phyloP scores from a whole-genome alignment of 2,113 vertebrate species.

The Pomatorhinus ruficollis region DNA sequence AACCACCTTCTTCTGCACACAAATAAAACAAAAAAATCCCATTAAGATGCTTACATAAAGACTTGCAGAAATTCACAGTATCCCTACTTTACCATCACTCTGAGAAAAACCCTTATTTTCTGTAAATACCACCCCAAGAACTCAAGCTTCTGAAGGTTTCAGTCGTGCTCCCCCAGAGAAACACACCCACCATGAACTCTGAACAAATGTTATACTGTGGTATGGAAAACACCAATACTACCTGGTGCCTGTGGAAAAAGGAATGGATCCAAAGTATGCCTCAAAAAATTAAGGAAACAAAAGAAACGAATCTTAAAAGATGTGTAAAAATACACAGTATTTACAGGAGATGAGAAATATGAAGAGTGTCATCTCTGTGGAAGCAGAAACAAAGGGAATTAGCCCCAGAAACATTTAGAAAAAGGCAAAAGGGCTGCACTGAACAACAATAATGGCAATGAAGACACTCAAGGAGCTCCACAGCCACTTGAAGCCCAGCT shows the following conservation, averaged over 20 bases:
- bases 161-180: neutral
- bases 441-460: neutral
- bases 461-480: neutral
- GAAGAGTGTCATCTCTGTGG: neutral
- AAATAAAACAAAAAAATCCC: neutral
- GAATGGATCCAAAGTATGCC: neutral
- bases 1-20: neutral
- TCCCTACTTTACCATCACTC: neutral
- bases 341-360: neutral
- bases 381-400: neutral
- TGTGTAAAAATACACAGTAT: neutral
- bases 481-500: neutral
- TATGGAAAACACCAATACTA: neutral
- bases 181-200: neutral
- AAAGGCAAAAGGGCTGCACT: neutral
- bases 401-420: neutral
- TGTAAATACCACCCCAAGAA: neutral
- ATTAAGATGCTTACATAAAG: neutral
- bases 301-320: neutral
- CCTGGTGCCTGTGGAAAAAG: neutral
- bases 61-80: neutral
- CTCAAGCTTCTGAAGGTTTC: neutral
- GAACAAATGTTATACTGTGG: accelerated
- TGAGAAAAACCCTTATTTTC: neutral
- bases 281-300: neutral